Conservation (phyloP, 2,888 invertebrate genomes). For the Dione vanillae region DNA sequence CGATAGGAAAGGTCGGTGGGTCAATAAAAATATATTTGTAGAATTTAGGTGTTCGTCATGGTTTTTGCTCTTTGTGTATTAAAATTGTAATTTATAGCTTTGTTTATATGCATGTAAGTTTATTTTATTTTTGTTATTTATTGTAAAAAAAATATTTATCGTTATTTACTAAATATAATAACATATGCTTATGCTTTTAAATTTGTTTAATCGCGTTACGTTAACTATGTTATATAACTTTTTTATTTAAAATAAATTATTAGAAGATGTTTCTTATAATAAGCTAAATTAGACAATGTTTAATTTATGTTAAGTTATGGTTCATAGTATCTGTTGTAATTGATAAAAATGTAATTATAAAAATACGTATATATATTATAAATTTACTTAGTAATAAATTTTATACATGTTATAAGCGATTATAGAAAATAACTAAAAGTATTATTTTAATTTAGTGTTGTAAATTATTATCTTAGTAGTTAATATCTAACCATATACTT, state of each 20-base stretch:
- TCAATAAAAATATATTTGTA: constrained; percentile 69
- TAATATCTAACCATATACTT: constrained; percentile 31
- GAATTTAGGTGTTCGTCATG: constrained; percentile 69
- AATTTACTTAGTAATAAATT: too few relatives aligned
- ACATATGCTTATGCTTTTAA: constrained; percentile 43
- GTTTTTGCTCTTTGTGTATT: constrained; percentile 74
- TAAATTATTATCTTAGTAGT: background rate
- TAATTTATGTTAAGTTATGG: constrained; percentile 10
- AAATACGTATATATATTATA: too few relatives aligned
- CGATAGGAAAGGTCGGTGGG: constrained; percentile 69
- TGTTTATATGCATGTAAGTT: constrained; percentile 72
- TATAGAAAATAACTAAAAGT: background rate
- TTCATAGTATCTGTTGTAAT: too few relatives aligned
- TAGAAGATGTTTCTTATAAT: background rate
- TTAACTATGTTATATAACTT: constrained; percentile 35
- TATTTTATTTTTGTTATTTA: constrained; percentile 49
- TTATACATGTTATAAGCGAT: background rate
- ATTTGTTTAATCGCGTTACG: constrained; percentile 25
- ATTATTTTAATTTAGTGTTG: background rate
- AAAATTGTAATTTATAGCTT: constrained; percentile 61
- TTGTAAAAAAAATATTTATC: constrained; percentile 31
- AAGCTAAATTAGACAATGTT: background rate
- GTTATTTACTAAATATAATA: constrained; percentile 32
- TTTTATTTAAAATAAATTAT: constrained; percentile 4
- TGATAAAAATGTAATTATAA: too few relatives aligned